A percentile compares a stretch with the other conserved stretches of the same genome.
Evolutionary conservation across 2,797 vertebrate genomes (phyloP).

Genomic region (Arnoldichthys spilopterus): DNA sequence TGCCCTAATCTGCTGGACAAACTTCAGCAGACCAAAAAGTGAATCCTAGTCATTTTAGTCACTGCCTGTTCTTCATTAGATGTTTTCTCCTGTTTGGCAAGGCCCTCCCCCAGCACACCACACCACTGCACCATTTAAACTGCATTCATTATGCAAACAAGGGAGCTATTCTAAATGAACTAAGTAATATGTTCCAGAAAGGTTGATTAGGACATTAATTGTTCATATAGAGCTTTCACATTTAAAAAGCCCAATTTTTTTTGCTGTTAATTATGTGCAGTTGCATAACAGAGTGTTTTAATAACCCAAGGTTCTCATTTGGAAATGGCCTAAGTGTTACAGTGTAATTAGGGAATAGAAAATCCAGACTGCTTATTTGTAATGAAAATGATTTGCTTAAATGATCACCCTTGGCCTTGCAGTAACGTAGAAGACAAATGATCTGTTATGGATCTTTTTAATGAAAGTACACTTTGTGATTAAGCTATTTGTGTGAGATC

Average conservation of each 20-base stretch:
- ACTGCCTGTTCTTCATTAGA: slow-evolving; percentile 32
- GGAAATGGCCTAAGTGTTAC: slow-evolving; percentile 61
- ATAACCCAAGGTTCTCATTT: slow-evolving; percentile 68
- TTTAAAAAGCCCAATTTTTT: slow-evolving; percentile 68
- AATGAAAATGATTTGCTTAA: slow-evolving; percentile 55
- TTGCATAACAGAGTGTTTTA: slow-evolving; percentile 69
- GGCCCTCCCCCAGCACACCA: background rate
- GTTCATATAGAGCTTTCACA: slow-evolving; percentile 66
- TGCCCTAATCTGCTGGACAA: slow-evolving; percentile 1
- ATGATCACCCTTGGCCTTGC: slow-evolving; percentile 50
- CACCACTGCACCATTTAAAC: slow-evolving; percentile 61
- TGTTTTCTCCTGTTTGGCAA: slow-evolving; percentile 40
- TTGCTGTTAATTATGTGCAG: slow-evolving; percentile 69
- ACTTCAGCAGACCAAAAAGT: slow-evolving; percentile 4
- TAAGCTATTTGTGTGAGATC: slow-evolving; percentile 39
- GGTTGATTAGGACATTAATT: slow-evolving; percentile 77
- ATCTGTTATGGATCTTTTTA: slow-evolving; percentile 48
- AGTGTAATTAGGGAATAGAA: slow-evolving; percentile 66
- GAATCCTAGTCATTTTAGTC: slow-evolving; percentile 27
- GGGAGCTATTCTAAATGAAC: slow-evolving; percentile 68
- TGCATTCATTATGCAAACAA: slow-evolving; percentile 70
- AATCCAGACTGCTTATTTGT: slow-evolving; percentile 52
- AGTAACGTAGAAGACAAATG: slow-evolving; percentile 52
- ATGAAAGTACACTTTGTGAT: slow-evolving; percentile 50
- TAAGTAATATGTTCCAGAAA: slow-evolving; percentile 69